Evolutionary conservation across 2,113 vertebrate species (phyloP).

Genomic region (Excalfactoria chinensis): DNA sequence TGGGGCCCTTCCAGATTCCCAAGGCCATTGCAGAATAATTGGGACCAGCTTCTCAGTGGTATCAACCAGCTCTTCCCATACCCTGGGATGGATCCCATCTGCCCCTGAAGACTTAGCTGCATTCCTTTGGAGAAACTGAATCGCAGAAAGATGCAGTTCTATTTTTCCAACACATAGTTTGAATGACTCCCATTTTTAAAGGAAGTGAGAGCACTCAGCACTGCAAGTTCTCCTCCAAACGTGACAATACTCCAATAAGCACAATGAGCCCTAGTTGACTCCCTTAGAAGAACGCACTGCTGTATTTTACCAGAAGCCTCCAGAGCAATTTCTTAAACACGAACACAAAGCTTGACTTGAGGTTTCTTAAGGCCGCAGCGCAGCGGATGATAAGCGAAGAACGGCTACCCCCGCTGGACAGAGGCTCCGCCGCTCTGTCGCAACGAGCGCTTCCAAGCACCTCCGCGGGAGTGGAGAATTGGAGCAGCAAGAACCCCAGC

Average conservation of each 20-base stretch:
- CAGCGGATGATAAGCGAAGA: neutral
- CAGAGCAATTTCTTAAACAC: fast-evolving
- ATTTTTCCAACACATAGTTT: neutral
- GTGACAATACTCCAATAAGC: neutral
- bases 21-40: neutral
- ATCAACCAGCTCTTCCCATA: neutral
- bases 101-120: neutral
- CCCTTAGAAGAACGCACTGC: neutral
- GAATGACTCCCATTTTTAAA: fast-evolving
- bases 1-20: neutral
- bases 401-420: fast-evolving
- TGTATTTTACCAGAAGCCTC: fast-evolving
- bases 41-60: neutral
- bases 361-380: fast-evolving
- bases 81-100: neutral
- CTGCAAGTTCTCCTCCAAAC: too few species aligned
- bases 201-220: neutral
- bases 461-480: neutral
- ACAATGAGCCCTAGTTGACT: fast-evolving
- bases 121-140: neutral
- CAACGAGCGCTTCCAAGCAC: too few species aligned
- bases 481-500: too few species aligned
- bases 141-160: too few species aligned
- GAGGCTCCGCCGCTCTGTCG: neutral
- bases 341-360: fast-evolving